A percentile compares a stretch with the other conserved stretches of the same genome.
phyloP scores from a whole-genome alignment of 1,140 invertebrate genomes.

The Leptinotarsa defecta region DNA sequence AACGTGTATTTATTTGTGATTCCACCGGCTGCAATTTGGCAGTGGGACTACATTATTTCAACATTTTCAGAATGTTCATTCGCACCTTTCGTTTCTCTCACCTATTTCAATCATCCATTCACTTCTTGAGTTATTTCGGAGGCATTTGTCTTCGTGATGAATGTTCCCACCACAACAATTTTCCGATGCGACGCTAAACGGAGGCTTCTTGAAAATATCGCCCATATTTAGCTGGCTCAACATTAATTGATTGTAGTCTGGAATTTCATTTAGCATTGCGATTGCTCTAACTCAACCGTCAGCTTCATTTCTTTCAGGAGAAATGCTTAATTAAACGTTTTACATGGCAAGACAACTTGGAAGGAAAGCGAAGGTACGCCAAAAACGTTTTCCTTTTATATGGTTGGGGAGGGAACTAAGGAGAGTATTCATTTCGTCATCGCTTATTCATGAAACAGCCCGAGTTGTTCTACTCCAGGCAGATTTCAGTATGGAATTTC shows the following conservation, averaged over 20 bases:
- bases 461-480: not conserved
- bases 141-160: conserved; percentile 10
- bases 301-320: not conserved
- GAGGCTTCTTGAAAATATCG: conserved; percentile 8
- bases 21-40: not conserved
- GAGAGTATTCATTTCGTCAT: conserved; percentile 9
- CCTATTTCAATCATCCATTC: conserved; percentile 8
- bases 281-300: conserved; percentile 14
- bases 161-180: conserved; percentile 12
- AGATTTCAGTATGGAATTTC: not conserved
- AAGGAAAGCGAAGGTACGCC: conserved; percentile 10
- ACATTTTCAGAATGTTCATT: not conserved
- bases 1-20: conserved; percentile 3
- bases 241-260: conserved; percentile 20
- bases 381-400: not conserved
- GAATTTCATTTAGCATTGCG: conserved; percentile 15
- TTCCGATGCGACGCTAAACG: not conserved
- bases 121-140: not conserved
- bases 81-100: not conserved
- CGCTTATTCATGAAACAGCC: conserved; percentile 7
- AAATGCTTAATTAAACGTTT: conserved; percentile 16
- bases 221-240: conserved; percentile 15
- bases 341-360: conserved; percentile 1
- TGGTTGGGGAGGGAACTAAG: not conserved
- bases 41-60: conserved; percentile 2